Conservation (phyloP, 2,797 vertebrate genomes). For the Scolopax rusticola region DNA sequence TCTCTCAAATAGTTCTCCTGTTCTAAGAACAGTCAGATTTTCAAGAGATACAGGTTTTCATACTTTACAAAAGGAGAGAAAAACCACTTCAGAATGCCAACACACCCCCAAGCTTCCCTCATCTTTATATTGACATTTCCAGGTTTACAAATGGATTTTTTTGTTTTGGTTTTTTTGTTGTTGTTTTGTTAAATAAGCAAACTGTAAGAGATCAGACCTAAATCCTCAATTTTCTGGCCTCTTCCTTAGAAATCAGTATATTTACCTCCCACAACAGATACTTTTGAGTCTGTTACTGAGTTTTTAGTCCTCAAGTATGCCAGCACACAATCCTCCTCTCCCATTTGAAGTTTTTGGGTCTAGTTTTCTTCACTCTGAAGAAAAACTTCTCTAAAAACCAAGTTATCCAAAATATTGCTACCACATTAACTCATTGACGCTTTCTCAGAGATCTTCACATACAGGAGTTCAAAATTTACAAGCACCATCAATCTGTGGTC, state of each 20-base stretch:
- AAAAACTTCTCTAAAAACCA: background rate
- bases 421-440: background rate
- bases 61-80: background rate
- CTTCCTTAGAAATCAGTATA: background rate
- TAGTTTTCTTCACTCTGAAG: background rate
- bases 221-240: background rate
- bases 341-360: background rate
- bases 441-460: background rate
- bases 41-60: background rate
- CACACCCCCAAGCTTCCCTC: fast-evolving
- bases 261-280: background rate
- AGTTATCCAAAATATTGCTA: background rate
- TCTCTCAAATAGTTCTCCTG: background rate
- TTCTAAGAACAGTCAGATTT: background rate
- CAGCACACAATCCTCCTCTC: background rate
- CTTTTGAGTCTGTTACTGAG: background rate
- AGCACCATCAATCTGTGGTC: background rate
- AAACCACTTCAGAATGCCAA: background rate
- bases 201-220: background rate
- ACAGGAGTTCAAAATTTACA: background rate
- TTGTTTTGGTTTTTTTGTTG: background rate
- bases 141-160: background rate
- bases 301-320: background rate
- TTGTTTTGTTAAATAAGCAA: background rate
- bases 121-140: background rate